These are phyloP conservation scores for Oegoconia quadripuncta DNA, from an alignment of 2,888 invertebrate genomes.

Conservation along the genomic window DNA sequence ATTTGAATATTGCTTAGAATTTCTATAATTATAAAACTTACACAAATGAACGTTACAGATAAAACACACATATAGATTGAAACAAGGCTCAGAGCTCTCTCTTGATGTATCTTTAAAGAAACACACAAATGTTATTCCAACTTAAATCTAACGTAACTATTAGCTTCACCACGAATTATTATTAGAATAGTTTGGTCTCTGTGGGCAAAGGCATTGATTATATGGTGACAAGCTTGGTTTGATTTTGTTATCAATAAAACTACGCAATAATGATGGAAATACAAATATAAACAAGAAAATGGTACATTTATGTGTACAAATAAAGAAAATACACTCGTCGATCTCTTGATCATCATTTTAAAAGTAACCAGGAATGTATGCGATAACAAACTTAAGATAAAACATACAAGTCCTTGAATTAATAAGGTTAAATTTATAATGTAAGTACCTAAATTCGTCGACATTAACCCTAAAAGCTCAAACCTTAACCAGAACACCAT, in stretches of 20 bases:
- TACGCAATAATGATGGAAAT: no score
- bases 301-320: no score
- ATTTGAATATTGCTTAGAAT: conserved; percentile 61
- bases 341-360: no score
- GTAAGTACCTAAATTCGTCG: conserved; percentile 45
- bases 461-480: conserved; percentile 67
- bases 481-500: conserved; percentile 49
- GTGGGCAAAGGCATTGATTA: conserved; percentile 10
- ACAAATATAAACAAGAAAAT: no score
- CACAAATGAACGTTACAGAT: conserved; percentile 20
- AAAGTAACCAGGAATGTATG: no score
- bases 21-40: conserved; percentile 46
- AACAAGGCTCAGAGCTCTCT: conserved; percentile 45
- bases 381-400: no score
- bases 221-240: no score
- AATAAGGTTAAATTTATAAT: no score
- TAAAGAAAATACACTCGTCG: no score
- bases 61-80: conserved; percentile 35
- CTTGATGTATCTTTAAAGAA: no score
- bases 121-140: conserved; percentile 14
- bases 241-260: conserved; percentile 8
- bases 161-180: conserved; percentile 4
- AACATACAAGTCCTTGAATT: no score
- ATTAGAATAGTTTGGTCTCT: conserved; percentile 7
- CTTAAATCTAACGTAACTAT: conserved; percentile 5